Conservation (phyloP, 2,797 vertebrate genomes). For the Coendou prehensilis region DNA sequence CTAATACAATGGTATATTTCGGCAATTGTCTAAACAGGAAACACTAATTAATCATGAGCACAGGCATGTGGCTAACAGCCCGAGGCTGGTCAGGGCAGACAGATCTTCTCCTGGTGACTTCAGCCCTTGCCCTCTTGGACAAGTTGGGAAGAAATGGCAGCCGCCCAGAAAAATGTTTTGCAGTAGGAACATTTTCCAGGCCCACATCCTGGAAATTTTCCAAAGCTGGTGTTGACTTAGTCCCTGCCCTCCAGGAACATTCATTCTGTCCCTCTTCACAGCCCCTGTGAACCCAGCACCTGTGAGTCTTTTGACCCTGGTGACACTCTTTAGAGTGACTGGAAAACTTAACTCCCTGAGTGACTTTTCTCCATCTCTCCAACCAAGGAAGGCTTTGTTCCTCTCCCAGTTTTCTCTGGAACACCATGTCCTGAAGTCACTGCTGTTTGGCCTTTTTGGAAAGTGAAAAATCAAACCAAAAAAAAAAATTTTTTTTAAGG, state of each 20-base stretch:
- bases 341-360: background rate
- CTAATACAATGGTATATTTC: background rate
- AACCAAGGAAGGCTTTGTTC: slow-evolving; percentile 41
- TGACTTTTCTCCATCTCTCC: slow-evolving; percentile 13
- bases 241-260: slow-evolving; percentile 68
- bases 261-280: slow-evolving; percentile 45
- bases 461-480: slow-evolving; percentile 48
- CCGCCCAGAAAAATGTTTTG: slow-evolving; percentile 66
- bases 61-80: background rate
- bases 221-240: slow-evolving; percentile 59
- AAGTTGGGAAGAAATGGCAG: slow-evolving; percentile 3
- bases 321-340: background rate
- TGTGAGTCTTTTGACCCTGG: background rate
- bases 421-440: slow-evolving; percentile 71
- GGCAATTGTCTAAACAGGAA: background rate
- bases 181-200: slow-evolving; percentile 68
- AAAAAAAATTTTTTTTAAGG: background rate
- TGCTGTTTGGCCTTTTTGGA: slow-evolving; percentile 53
- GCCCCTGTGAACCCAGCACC: background rate
- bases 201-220: slow-evolving; percentile 60
- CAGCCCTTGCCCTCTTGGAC: slow-evolving; percentile 26
- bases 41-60: background rate
- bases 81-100: background rate
- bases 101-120: slow-evolving; percentile 12
- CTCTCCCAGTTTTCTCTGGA: slow-evolving; percentile 69